A percentile compares a stretch with the other conserved stretches of the same genome.
phyloP scores from a whole-genome alignment of 2,888 invertebrate species.

The Acanthopleura granulata region DNA sequence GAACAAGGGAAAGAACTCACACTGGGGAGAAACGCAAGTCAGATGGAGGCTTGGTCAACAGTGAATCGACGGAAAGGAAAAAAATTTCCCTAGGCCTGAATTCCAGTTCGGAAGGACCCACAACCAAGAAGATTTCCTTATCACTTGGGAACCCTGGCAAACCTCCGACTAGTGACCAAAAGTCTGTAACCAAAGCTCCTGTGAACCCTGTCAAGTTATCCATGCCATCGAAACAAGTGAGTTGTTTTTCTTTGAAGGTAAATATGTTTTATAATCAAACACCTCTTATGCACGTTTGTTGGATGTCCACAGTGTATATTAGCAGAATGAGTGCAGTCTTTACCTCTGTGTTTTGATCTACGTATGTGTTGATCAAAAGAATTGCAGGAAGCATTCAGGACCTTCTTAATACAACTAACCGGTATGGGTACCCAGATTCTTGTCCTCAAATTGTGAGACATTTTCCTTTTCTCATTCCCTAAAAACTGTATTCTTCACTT shows the following conservation, averaged over 20 bases:
- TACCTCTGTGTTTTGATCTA: no score
- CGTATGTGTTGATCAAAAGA: no score
- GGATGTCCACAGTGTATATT: no score
- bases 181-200: not conserved
- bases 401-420: no score
- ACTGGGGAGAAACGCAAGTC: constrained; percentile 5
- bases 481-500: no score
- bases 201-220: not conserved
- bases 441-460: no score
- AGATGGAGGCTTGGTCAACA: constrained; percentile 18
- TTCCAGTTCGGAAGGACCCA: not conserved
- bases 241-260: not conserved
- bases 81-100: constrained; percentile 36
- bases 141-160: not conserved
- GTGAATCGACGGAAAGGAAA: constrained; percentile 35
- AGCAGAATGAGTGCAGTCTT: no score
- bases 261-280: no score
- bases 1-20: not conserved
- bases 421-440: no score
- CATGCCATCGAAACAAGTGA: not conserved
- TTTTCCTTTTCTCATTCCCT: no score
- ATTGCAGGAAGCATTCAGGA: no score
- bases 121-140: not conserved
- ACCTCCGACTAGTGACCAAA: not conserved
- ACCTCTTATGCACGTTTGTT: no score